Percentiles rank a stretch among this genome's conserved stretches.
phyloP scores from a whole-genome alignment of 35 echinoderm and acorn worm genomes.

The Acanthaster planci region DNA sequence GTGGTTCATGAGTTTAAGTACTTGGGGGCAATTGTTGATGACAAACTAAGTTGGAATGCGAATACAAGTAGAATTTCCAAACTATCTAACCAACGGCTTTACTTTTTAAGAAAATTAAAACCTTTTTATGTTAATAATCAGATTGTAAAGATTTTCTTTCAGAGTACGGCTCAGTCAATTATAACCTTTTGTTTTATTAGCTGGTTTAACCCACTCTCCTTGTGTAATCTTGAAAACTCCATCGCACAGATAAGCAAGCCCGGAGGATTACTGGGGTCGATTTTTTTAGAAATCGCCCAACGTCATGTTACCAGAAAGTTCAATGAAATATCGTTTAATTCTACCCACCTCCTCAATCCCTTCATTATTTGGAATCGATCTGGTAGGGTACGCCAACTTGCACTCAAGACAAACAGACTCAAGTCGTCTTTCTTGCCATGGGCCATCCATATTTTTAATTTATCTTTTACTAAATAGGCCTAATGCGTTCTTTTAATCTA shows the following conservation, averaged over 20 bases:
- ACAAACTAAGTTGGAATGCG: too few relatives aligned
- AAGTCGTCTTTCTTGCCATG: too few relatives aligned
- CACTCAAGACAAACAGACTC: too few relatives aligned
- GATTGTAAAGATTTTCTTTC: background rate
- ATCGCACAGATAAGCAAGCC: background rate
- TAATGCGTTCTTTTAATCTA: too few relatives aligned
- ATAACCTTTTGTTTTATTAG: background rate
- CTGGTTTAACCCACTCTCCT: constrained; percentile 7
- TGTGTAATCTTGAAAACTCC: background rate
- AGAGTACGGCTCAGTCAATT: background rate
- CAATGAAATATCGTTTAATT: too few relatives aligned
- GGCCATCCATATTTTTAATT: too few relatives aligned
- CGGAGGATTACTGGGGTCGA: background rate
- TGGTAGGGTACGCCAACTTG: too few relatives aligned
- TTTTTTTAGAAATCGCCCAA: too few relatives aligned
- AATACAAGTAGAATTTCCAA: constrained; percentile 2
- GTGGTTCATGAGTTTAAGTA: constrained; percentile 7
- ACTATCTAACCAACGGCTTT: constrained; percentile 36
- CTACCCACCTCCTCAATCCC: too few relatives aligned
- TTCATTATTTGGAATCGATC: too few relatives aligned
- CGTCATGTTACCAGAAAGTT: too few relatives aligned
- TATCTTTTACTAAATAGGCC: too few relatives aligned
- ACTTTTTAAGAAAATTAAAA: constrained; percentile 45
- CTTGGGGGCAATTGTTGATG: constrained; percentile 27
- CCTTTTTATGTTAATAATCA: background rate